Evolutionary conservation across 2,113 vertebrate species (phyloP).

Genomic region (Dromiciops gliroides): DNA sequence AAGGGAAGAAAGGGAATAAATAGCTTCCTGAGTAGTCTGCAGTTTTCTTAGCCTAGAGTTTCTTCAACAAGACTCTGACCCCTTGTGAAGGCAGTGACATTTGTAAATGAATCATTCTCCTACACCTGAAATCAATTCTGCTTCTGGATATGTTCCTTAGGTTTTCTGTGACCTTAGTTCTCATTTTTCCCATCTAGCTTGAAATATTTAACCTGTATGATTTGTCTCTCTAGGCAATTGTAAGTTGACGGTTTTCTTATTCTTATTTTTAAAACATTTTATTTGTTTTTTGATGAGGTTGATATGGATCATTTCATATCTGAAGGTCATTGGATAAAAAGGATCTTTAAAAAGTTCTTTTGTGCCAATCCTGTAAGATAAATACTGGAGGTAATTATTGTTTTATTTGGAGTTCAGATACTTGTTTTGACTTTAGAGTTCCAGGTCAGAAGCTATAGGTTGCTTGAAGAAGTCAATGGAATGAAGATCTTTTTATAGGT

Average conservation of each 20-base stretch:
- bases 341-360: constrained; percentile 1
- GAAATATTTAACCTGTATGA: background rate
- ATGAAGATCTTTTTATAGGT: constrained; percentile 15
- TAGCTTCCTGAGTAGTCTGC: background rate
- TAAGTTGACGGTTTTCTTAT: background rate
- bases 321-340: background rate
- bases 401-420: background rate
- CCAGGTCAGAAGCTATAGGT: constrained; percentile 18
- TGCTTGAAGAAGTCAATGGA: background rate
- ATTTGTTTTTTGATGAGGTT: background rate
- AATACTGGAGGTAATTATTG: background rate
- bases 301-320: background rate
- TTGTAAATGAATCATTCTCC: background rate
- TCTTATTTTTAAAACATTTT: background rate
- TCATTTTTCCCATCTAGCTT: background rate
- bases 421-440: constrained; percentile 2
- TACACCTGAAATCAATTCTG: background rate
- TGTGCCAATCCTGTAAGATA: constrained; percentile 15
- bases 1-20: background rate
- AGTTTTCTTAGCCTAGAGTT: background rate
- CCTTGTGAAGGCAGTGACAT: background rate
- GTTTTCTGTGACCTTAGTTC: background rate
- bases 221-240: background rate
- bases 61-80: background rate
- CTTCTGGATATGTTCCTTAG: background rate